phyloP scores from a whole-genome alignment of 2,113 vertebrate species.

The Oreochromis tanganicae region DNA sequence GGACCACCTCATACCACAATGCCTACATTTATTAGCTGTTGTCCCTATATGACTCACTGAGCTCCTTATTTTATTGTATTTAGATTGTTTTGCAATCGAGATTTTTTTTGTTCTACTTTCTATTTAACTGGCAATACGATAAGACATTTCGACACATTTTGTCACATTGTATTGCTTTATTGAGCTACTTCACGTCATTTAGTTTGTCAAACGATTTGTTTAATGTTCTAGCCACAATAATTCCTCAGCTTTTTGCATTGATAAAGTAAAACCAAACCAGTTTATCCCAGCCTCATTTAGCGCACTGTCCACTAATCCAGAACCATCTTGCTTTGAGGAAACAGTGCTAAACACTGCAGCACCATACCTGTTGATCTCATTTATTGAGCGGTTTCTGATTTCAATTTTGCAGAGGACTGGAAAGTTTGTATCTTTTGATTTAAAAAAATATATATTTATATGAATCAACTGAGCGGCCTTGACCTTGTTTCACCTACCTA shows the following conservation, averaged over 20 bases:
- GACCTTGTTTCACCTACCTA: background rate
- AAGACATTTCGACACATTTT: accelerated
- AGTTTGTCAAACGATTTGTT: background rate
- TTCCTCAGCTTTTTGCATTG: background rate
- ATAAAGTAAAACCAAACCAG: background rate
- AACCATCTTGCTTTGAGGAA: background rate
- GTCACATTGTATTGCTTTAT: background rate
- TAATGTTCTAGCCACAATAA: background rate
- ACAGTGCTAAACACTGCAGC: background rate
- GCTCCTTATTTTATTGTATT: background rate
- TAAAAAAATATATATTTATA: background rate
- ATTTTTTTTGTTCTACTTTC: background rate
- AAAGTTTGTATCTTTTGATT: background rate
- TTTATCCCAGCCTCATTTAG: background rate
- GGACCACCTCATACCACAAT: background rate
- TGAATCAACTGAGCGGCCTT: background rate
- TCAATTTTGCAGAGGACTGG: background rate
- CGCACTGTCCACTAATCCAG: background rate
- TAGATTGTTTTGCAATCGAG: background rate
- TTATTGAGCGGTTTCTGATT: background rate
- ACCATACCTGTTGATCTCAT: background rate
- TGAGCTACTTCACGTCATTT: background rate
- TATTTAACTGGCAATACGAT: background rate
- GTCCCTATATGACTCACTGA: background rate
- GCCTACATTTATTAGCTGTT: background rate